These are phyloP conservation scores for Osmoderma eremita DNA, from an alignment of 2,888 invertebrate species.

Conservation along the genomic window DNA sequence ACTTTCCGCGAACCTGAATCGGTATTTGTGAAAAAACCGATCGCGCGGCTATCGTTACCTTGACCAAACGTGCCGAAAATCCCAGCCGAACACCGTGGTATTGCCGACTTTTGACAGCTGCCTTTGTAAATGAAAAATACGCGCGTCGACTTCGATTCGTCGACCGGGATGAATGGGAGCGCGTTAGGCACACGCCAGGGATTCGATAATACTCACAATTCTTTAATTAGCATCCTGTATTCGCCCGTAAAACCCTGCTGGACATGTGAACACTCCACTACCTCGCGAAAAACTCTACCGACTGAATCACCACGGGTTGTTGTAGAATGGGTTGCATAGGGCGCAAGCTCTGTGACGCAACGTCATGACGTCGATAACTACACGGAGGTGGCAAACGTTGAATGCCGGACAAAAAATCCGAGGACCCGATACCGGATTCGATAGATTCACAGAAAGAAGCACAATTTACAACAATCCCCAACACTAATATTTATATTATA, in stretches of 20 bases:
- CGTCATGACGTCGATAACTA: conserved; percentile 68
- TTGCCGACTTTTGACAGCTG: conserved; percentile 39
- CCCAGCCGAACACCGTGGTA: conserved; percentile 14
- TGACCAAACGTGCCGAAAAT: conserved; percentile 37
- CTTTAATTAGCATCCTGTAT: conserved; percentile 76
- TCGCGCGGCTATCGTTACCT: conserved; percentile 16
- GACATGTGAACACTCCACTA: conserved; percentile 54
- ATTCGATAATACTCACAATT: conserved; percentile 71
- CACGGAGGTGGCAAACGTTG: neutral
- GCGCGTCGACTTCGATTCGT: neutral
- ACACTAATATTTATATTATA: neutral
- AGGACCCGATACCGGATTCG: neutral
- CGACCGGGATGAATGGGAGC: conserved; percentile 34
- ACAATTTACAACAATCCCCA: neutral
- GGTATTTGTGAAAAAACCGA: conserved; percentile 12
- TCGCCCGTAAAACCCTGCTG: conserved; percentile 53
- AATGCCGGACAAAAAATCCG: neutral
- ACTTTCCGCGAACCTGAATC: neutral
- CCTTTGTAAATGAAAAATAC: conserved; percentile 20
- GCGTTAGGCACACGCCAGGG: neutral
- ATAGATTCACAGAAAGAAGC: neutral
- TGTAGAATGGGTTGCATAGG: conserved; percentile 65
- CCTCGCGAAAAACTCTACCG: conserved; percentile 44
- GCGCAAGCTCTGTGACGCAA: conserved; percentile 75
- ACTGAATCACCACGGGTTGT: conserved; percentile 67